These are phyloP conservation scores for Parotia lawesii DNA, from an alignment of 2,113 vertebrate genomes.

Conservation along the genomic window DNA sequence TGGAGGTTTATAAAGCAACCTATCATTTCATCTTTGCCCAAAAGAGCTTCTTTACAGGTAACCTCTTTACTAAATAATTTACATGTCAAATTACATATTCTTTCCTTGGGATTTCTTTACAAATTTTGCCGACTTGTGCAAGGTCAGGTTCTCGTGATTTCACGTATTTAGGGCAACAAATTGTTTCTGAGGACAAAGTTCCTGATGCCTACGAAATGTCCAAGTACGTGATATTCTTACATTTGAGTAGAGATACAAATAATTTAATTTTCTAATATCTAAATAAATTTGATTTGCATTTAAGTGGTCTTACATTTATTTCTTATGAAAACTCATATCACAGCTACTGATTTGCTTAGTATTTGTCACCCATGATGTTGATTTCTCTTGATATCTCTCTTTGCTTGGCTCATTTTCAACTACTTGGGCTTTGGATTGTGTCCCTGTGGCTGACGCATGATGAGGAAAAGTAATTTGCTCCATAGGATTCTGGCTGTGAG, in stretches of 20 bases:
- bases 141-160: background rate
- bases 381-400: background rate
- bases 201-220: background rate
- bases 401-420: background rate
- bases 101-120: background rate
- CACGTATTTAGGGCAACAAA: background rate
- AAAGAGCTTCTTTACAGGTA: constrained; percentile 97
- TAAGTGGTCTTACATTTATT: background rate
- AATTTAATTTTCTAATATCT: background rate
- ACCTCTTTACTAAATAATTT: background rate
- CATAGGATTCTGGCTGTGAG: background rate
- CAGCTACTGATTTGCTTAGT: background rate
- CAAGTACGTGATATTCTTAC: background rate
- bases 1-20: constrained; percentile 97
- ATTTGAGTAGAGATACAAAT: background rate
- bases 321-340: background rate
- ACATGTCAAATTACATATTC: background rate
- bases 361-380: background rate
- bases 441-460: background rate
- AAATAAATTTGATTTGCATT: background rate
- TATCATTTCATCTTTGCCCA: constrained; percentile 99
- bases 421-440: background rate
- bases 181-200: background rate
- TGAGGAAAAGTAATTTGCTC: background rate
- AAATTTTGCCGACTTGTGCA: background rate